phyloP scores from a whole-genome alignment of 2,888 invertebrate genomes.

The Dryadula phaetusa region DNA sequence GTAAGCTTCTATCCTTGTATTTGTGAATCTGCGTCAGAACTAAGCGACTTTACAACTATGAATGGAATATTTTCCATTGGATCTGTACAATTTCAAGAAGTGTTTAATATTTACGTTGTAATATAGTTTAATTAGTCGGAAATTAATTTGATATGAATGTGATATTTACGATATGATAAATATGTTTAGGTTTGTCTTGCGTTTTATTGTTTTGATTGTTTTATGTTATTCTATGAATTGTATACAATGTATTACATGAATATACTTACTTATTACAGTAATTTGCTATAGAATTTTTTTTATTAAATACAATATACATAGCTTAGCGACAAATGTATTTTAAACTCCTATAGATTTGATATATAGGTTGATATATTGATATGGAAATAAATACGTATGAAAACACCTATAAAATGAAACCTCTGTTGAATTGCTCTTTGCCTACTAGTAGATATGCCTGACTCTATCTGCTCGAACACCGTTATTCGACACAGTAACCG shows the following conservation, averaged over 20 bases:
- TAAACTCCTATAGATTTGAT: too few species aligned
- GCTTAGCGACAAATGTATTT: too few species aligned
- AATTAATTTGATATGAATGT: neutral
- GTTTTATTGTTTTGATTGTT: neutral
- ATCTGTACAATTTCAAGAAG: too few species aligned
- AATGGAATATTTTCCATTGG: too few species aligned
- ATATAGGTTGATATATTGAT: neutral
- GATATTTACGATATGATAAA: conserved; percentile 3
- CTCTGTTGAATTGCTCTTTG: conserved; percentile 60
- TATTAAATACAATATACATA: too few species aligned
- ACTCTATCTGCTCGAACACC: conserved; percentile 74
- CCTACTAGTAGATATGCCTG: conserved; percentile 65
- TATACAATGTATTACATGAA: neutral
- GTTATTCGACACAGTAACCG: conserved; percentile 81
- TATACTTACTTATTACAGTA: neutral
- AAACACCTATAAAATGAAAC: neutral
- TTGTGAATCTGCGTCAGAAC: neutral
- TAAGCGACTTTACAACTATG: too few species aligned
- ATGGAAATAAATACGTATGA: neutral
- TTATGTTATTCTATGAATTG: neutral
- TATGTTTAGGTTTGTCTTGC: neutral
- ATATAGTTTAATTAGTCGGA: neutral
- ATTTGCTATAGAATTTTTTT: too few species aligned
- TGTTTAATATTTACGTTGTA: neutral
- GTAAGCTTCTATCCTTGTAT: neutral